Evolutionary conservation across 2,113 vertebrate species (phyloP).

Genomic region (Brachionichthys hirsutus): DNA sequence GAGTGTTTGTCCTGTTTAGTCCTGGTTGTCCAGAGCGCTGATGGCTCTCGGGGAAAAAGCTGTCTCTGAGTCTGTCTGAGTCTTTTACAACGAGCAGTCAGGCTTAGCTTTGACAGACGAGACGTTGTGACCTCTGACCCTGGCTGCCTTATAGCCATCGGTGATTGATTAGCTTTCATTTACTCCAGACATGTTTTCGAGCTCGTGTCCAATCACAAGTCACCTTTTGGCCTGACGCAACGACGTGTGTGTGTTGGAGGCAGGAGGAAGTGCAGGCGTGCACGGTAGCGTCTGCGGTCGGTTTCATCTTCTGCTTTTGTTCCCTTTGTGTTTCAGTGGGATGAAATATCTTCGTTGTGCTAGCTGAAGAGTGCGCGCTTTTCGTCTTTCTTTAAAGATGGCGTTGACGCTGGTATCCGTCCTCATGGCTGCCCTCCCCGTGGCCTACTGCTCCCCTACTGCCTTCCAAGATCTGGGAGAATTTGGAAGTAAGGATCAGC

Average conservation of each 20-base stretch:
- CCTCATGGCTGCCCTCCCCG: slow-evolving; percentile 57
- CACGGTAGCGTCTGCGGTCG: neutral
- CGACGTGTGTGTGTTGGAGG: neutral
- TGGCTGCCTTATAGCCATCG: neutral
- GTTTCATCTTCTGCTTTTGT: slow-evolving; percentile 3
- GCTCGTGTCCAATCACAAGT: slow-evolving; percentile 56
- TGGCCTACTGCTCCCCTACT: slow-evolving; percentile 65
- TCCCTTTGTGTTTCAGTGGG: neutral
- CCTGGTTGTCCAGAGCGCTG: too few relatives aligned
- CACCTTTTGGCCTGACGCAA: slow-evolving; percentile 2
- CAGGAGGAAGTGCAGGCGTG: slow-evolving; percentile 2
- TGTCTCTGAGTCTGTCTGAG: too few relatives aligned
- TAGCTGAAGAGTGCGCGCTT: neutral
- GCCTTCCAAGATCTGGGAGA: slow-evolving; percentile 61
- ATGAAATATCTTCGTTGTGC: neutral
- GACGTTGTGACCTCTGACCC: slow-evolving; percentile 28
- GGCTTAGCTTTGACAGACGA: neutral
- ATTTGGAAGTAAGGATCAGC: slow-evolving; percentile 62
- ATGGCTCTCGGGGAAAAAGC: too few relatives aligned
- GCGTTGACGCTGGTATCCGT: slow-evolving; percentile 47
- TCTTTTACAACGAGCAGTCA: neutral
- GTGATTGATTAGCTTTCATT: slow-evolving; percentile 37
- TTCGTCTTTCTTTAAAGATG: slow-evolving; percentile 62
- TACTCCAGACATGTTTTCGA: slow-evolving; percentile 26
- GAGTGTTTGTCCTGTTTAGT: neutral